These are phyloP conservation scores for human (Homo sapiens) DNA, from an alignment of 2,113 vertebrate genomes.

Conservation along the genomic window DNA sequence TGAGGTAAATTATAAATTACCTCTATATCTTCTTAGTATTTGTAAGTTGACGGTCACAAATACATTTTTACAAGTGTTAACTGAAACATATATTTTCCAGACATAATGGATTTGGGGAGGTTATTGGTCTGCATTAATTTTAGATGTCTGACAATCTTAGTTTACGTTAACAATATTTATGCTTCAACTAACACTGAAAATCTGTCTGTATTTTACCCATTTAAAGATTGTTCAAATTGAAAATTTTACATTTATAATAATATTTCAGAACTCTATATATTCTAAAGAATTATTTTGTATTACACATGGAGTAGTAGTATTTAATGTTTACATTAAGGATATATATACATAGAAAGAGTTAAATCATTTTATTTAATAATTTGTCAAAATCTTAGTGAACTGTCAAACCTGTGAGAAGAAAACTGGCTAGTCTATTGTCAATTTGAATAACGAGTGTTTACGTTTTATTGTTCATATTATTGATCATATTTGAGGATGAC, in stretches of 20 bases:
- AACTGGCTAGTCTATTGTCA: not conserved
- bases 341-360: not conserved
- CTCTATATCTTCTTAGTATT: not conserved
- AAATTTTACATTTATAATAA: not conserved
- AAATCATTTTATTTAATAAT: not conserved
- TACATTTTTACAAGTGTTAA: slow-evolving; percentile 38
- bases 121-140: slow-evolving; percentile 4
- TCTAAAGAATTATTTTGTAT: not conserved
- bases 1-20: slow-evolving; percentile 24
- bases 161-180: not conserved
- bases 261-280: not conserved
- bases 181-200: not conserved
- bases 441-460: not conserved
- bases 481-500: not conserved
- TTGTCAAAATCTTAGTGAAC: not conserved
- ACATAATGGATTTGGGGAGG: not conserved
- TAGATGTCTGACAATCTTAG: not conserved
- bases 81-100: slow-evolving; percentile 29
- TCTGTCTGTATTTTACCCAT: not conserved
- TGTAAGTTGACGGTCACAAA: slow-evolving; percentile 33
- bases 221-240: not conserved
- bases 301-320: not conserved
- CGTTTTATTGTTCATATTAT: not conserved
- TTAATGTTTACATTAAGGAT: not conserved
- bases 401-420: not conserved